Evolutionary conservation across 92 coral and sea anemone species (phyloP).

Genomic region (Zoanthus sansibaricus): DNA sequence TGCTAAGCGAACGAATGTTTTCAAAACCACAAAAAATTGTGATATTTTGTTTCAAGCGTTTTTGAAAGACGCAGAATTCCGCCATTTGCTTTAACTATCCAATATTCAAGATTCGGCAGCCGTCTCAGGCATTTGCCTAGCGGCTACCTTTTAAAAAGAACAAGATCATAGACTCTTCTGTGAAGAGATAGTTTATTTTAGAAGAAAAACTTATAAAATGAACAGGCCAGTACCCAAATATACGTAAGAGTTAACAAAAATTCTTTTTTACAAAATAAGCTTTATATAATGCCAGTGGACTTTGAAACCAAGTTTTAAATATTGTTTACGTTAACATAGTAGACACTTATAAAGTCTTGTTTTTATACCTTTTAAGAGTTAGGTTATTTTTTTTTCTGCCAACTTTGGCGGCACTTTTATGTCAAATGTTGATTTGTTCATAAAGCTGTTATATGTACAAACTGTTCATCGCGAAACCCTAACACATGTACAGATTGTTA

Average conservation of each 20-base stretch:
- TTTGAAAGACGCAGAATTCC: background rate
- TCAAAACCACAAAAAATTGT: conserved; percentile 35
- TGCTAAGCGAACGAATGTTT: conserved; percentile 41
- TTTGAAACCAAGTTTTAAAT: conserved; percentile 8
- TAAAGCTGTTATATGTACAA: conserved; percentile 35
- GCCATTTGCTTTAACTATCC: background rate
- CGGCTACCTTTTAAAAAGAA: background rate
- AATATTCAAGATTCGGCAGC: background rate
- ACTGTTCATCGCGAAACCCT: background rate
- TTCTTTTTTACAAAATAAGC: background rate
- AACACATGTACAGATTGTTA: conserved; percentile 37
- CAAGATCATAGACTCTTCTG: conserved; percentile 3
- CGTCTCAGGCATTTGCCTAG: background rate
- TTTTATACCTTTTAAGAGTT: background rate
- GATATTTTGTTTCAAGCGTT: conserved; percentile 20
- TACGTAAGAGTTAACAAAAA: background rate
- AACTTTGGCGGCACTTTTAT: background rate
- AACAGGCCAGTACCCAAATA: conserved; percentile 14
- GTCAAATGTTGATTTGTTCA: conserved; percentile 32
- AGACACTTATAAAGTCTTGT: background rate
- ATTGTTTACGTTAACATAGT: background rate
- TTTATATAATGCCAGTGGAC: too few relatives aligned
- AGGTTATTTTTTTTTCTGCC: background rate
- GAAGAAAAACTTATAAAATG: background rate
- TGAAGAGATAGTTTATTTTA: conserved; percentile 24